phyloP scores from a whole-genome alignment of 2,888 invertebrate genomes.

The Tachystola acroxantha region DNA sequence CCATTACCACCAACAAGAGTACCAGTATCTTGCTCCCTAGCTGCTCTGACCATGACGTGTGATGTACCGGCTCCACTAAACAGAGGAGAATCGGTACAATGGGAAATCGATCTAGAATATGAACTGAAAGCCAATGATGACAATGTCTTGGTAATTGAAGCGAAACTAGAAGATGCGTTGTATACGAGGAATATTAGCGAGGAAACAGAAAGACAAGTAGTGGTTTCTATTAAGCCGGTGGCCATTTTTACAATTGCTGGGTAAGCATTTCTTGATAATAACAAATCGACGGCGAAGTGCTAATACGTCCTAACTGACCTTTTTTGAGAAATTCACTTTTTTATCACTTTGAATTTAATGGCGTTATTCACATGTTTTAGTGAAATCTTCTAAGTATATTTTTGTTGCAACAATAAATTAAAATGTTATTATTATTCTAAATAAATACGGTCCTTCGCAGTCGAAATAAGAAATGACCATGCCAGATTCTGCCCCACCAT shows the following conservation, averaged over 20 bases:
- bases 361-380: neutral
- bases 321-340: no score
- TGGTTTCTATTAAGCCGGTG: constrained; percentile 36
- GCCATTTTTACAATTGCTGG: constrained; percentile 44
- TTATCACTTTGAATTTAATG: no score
- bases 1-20: constrained; percentile 50
- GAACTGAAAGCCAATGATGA: constrained; percentile 28
- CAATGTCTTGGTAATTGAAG: constrained; percentile 30
- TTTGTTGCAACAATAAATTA: no score
- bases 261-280: no score
- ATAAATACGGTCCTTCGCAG: no score
- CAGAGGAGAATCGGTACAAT: constrained; percentile 37
- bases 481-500: no score
- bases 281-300: no score
- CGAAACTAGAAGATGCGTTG: constrained; percentile 41
- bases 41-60: constrained; percentile 44
- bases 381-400: no score
- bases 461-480: no score
- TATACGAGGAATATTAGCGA: constrained; percentile 40
- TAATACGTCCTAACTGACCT: no score
- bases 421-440: no score
- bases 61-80: constrained; percentile 48
- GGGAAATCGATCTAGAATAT: constrained; percentile 61
- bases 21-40: constrained; percentile 47
- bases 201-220: constrained; percentile 26